Conservation (phyloP, 2,113 vertebrate genomes). For the Neolamprologus fasciatus region DNA sequence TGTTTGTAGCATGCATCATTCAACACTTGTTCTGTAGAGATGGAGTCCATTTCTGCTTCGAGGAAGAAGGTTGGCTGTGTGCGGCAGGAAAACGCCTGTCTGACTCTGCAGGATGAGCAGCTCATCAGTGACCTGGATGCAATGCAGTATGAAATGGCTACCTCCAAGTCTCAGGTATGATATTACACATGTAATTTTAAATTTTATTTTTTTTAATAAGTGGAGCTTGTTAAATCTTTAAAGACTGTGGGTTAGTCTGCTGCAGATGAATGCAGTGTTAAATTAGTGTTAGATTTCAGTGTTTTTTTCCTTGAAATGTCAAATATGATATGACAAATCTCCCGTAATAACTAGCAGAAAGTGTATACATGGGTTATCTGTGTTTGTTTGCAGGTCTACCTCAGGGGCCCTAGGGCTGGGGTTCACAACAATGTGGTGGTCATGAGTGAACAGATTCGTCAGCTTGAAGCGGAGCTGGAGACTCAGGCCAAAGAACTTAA, state of each 20-base stretch:
- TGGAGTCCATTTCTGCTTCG: constrained; percentile 61
- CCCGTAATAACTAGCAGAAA: neutral
- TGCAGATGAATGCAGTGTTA: neutral
- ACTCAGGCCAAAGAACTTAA: constrained; percentile 78
- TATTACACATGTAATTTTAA: neutral
- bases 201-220: neutral
- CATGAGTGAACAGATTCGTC: constrained; percentile 79
- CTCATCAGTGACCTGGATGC: constrained; percentile 76
- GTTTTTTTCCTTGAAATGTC: neutral
- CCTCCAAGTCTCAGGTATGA: constrained; percentile 73
- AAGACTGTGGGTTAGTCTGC: neutral
- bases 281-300: neutral
- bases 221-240: neutral
- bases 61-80: constrained; percentile 72
- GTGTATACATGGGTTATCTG: neutral
- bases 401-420: constrained; percentile 64
- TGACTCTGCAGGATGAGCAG: constrained; percentile 75
- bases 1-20: neutral
- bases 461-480: constrained; percentile 81
- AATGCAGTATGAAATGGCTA: constrained; percentile 71
- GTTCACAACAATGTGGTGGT: constrained; percentile 64
- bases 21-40: constrained; percentile 29
- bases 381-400: constrained; percentile 63
- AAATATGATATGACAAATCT: neutral
- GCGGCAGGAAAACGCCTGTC: constrained; percentile 77